These are phyloP conservation scores for Spinus pinus DNA, from an alignment of 2,797 vertebrate genomes.

Conservation along the genomic window DNA sequence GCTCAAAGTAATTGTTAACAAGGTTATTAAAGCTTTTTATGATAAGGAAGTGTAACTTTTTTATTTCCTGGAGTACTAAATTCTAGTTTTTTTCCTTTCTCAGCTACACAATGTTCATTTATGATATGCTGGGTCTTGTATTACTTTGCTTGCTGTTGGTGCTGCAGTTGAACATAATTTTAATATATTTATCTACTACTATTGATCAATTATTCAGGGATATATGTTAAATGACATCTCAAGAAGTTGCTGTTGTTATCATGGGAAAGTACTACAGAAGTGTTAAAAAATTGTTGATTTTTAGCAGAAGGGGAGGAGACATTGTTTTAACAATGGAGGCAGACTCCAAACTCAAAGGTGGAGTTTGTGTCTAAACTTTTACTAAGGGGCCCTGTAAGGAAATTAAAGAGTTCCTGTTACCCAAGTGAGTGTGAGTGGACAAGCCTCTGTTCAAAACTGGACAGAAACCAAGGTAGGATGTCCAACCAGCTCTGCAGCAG, in stretches of 20 bases:
- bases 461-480: background rate
- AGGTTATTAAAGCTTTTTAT: background rate
- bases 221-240: background rate
- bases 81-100: background rate
- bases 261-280: background rate
- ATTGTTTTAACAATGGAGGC: background rate
- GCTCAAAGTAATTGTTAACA: background rate
- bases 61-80: background rate
- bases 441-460: background rate
- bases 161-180: background rate
- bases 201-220: background rate
- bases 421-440: background rate
- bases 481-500: background rate
- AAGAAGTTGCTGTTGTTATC: background rate
- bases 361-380: background rate
- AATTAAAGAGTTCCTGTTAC: background rate
- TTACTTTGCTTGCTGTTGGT: background rate
- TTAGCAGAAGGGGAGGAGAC: background rate
- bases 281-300: background rate
- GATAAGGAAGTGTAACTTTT: background rate
- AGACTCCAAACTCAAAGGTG: background rate
- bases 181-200: conserved; percentile 27
- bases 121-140: background rate
- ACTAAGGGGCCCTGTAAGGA: background rate
- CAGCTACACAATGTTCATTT: background rate